These are phyloP conservation scores for Enteromius unitaeniatus DNA, from an alignment of 2,797 vertebrate species.

Conservation along the genomic window DNA sequence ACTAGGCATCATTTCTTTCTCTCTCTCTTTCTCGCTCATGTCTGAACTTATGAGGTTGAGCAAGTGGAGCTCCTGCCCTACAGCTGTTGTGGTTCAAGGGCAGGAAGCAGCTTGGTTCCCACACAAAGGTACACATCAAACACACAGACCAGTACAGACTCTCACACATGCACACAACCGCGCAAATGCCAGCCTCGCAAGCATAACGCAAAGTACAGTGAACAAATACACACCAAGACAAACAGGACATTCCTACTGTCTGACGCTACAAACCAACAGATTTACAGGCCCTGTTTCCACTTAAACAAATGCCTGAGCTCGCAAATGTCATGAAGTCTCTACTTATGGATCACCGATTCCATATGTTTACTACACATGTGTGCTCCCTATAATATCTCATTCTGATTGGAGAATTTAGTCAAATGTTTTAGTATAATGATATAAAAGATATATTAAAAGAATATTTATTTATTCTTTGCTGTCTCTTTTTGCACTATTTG, in stretches of 20 bases:
- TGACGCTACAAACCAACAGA: conserved; percentile 52
- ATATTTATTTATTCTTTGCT: background rate
- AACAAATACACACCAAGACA: conserved; percentile 62
- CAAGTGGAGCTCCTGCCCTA: conserved; percentile 48
- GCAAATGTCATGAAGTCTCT: conserved; percentile 5
- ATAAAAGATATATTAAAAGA: too few species aligned
- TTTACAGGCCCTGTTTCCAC: conserved; percentile 53
- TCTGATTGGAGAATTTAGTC: background rate
- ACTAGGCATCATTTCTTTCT: background rate
- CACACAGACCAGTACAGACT: conserved; percentile 57
- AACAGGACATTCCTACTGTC: conserved; percentile 63
- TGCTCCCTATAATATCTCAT: background rate
- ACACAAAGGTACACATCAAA: conserved; percentile 62
- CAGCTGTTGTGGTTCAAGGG: conserved; percentile 61
- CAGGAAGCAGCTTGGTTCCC: conserved; percentile 67
- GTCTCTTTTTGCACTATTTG: background rate
- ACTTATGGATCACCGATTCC: background rate
- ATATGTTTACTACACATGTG: background rate
- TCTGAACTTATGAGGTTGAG: conserved; percentile 46
- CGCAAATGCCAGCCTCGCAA: conserved; percentile 58
- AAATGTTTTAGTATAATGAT: background rate
- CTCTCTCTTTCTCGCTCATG: conserved; percentile 37
- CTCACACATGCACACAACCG: conserved; percentile 49
- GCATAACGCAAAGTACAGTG: conserved; percentile 58
- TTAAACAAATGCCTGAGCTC: conserved; percentile 29